phyloP scores from a whole-genome alignment of 1,140 invertebrate genomes.

The Drosophila bipectinata region DNA sequence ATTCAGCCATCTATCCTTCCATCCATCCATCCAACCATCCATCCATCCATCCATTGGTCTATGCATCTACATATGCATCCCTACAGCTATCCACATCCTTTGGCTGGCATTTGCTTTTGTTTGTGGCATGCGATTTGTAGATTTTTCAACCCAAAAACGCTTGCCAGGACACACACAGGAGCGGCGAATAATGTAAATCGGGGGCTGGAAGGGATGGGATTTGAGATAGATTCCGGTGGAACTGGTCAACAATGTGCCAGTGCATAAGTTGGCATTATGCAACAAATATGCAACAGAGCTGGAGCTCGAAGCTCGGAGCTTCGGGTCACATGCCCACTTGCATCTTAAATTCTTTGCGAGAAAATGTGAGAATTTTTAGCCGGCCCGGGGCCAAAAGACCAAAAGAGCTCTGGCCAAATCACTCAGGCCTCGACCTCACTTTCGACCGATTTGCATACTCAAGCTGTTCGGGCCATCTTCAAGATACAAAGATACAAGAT shows the following conservation, averaged over 20 bases:
- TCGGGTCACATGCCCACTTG: conserved; percentile 41
- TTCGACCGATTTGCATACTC: conserved; percentile 40
- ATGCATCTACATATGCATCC: conserved; percentile 29
- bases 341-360: conserved; percentile 40
- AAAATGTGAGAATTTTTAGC: conserved; percentile 1
- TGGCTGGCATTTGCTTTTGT: conserved; percentile 72
- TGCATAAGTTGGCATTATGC: conserved; percentile 74
- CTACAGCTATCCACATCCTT: conserved; percentile 31
- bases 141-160: conserved; percentile 68
- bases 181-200: conserved; percentile 60
- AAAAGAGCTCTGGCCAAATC: conserved; percentile 37
- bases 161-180: conserved; percentile 37
- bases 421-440: conserved; percentile 31
- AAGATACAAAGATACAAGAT: conserved; percentile 32
- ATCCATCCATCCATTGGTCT: conserved; percentile 42
- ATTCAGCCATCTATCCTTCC: conserved; percentile 16
- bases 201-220: background rate
- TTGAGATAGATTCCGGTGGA: conserved; percentile 39
- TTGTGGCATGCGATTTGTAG: conserved; percentile 76
- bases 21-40: conserved; percentile 45
- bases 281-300: conserved; percentile 72
- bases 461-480: conserved; percentile 32
- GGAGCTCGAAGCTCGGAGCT: conserved; percentile 18
- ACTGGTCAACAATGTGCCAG: conserved; percentile 74
- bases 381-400: conserved; percentile 23